Conservation (phyloP, 2,797 vertebrate species). For the Lagorchestes hirsutus region DNA sequence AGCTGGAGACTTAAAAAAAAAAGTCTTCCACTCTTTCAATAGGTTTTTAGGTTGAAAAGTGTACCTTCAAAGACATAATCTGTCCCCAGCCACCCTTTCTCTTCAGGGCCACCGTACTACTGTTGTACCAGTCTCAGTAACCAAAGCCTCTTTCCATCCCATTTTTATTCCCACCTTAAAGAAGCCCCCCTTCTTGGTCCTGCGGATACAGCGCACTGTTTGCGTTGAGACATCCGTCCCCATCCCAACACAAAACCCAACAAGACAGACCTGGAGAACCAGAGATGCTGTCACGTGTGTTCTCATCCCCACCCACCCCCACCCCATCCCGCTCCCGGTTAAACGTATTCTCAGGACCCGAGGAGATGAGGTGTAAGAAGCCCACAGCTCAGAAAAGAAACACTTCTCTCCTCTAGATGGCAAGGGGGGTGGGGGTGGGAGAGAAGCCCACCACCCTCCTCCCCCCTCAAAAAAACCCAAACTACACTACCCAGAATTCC, state of each 20-base stretch:
- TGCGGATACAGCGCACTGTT: neutral
- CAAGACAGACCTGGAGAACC: neutral
- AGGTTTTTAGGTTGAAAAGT: neutral
- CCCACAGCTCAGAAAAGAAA: neutral
- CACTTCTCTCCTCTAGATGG: neutral
- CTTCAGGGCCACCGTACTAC: neutral
- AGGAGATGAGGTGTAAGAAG: neutral
- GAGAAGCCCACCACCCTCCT: neutral
- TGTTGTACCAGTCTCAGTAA: neutral
- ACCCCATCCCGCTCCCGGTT: neutral
- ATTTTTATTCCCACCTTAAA: neutral
- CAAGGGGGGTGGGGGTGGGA: constrained; percentile 4
- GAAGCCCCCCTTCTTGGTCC: neutral
- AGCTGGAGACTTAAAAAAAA: neutral
- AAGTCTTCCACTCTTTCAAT: neutral
- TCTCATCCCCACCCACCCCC: neutral
- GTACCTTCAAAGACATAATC: neutral
- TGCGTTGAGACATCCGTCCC: neutral
- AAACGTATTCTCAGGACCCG: neutral
- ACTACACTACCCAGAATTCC: constrained; percentile 88
- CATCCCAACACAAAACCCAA: neutral
- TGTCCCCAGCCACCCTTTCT: neutral
- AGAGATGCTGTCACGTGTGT: neutral
- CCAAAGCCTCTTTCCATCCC: neutral
- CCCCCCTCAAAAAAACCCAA: neutral